A percentile compares a stretch with the other conserved stretches of the same genome.
These are phyloP conservation scores for Eumaeus atala DNA, from an alignment of 1,140 invertebrate genomes.

Conservation along the genomic window DNA sequence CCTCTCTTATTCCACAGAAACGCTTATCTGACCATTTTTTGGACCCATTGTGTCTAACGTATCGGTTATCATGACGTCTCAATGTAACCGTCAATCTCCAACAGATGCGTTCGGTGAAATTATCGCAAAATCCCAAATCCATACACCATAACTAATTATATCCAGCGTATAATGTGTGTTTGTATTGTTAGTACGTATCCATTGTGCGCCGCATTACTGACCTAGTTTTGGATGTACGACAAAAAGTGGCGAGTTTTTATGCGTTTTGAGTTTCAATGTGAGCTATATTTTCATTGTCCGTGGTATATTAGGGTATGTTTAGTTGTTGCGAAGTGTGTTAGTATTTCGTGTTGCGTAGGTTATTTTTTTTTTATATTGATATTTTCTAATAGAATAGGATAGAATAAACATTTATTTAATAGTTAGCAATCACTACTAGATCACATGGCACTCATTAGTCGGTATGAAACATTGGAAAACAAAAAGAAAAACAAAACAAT, in stretches of 20 bases:
- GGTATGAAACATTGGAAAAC: too few species aligned
- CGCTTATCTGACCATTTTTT: constrained; percentile 60
- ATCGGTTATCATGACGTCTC: constrained; percentile 69
- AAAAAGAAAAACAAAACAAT: too few species aligned
- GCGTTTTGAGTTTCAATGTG: constrained; percentile 59
- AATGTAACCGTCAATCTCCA: constrained; percentile 60
- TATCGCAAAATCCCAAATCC: constrained; percentile 72
- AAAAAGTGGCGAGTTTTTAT: constrained; percentile 59
- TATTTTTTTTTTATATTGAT: constrained; percentile 3
- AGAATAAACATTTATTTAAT: too few species aligned
- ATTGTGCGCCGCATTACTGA: constrained; percentile 65
- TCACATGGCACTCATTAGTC: too few species aligned
- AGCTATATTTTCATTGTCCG: constrained; percentile 62
- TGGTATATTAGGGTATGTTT: constrained; percentile 53
- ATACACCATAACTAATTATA: constrained; percentile 73
- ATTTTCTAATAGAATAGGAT: too few species aligned
- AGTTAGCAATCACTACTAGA: too few species aligned
- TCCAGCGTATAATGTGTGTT: constrained; percentile 63
- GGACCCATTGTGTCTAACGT: constrained; percentile 43
- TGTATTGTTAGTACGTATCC: constrained; percentile 45
- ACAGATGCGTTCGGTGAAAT: constrained; percentile 56
- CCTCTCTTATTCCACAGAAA: not conserved
- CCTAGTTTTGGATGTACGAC: constrained; percentile 63
- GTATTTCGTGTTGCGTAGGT: not conserved
- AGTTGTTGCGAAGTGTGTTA: constrained; percentile 28